A percentile compares a stretch with the other conserved stretches of the same genome.
Evolutionary conservation across 1,140 invertebrate genomes (phyloP).

Genomic region (Cyclargus thomasi): DNA sequence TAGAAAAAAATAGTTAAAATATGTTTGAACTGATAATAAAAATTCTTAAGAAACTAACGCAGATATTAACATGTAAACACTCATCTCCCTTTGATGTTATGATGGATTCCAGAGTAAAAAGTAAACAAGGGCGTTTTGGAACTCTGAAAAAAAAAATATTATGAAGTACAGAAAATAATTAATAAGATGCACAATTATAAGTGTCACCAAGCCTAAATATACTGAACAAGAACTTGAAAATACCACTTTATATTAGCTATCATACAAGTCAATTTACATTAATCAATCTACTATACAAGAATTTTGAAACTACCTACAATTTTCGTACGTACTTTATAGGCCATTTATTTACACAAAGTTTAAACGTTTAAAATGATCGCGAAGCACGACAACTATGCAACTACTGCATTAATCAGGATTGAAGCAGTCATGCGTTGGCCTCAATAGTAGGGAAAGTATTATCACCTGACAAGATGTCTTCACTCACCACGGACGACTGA

Average conservation of each 20-base stretch:
- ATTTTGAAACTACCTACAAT: too few species aligned
- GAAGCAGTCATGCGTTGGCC: slow-evolving; percentile 64
- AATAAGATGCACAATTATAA: too few species aligned
- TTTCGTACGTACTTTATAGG: background rate
- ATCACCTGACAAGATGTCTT: slow-evolving; percentile 73
- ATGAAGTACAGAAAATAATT: slow-evolving; percentile 1
- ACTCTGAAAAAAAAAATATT: slow-evolving; percentile 54
- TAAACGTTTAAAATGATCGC: slow-evolving; percentile 13
- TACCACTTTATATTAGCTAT: background rate
- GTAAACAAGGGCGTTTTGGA: slow-evolving; percentile 62
- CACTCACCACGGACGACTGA: slow-evolving; percentile 71
- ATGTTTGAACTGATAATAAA: too few species aligned
- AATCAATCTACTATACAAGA: too few species aligned
- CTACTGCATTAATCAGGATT: slow-evolving; percentile 40
- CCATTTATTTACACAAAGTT: slow-evolving; percentile 15
- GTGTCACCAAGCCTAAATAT: too few species aligned
- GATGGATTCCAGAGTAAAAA: slow-evolving; percentile 61
- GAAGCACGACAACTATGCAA: slow-evolving; percentile 29
- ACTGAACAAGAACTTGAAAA: background rate
- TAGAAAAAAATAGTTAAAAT: too few species aligned
- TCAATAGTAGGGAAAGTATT: slow-evolving; percentile 64
- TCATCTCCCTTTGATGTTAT: slow-evolving; percentile 25
- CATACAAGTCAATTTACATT: too few species aligned
- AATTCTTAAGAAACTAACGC: too few species aligned
- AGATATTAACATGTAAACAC: too few species aligned